A percentile compares a stretch with the other conserved stretches of the same genome.
Conservation (phyloP, 2,113 vertebrate species). For the Oxyura jamaicensis region DNA sequence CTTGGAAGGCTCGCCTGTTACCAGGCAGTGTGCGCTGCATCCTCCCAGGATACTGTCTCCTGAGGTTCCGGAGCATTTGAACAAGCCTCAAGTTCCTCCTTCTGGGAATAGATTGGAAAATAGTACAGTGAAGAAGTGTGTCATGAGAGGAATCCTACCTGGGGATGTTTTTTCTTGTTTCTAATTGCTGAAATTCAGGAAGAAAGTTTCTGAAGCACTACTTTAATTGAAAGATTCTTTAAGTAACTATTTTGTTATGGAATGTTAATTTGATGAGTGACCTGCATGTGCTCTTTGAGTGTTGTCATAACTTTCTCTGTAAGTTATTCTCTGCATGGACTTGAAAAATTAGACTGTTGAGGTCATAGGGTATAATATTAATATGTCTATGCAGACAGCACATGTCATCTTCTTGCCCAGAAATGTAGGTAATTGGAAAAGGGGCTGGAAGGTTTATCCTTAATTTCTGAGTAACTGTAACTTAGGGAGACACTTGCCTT, state of each 20-base stretch:
- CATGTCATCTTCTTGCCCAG: neutral
- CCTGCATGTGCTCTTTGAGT: neutral
- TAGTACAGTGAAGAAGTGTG: neutral
- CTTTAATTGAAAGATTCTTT: neutral
- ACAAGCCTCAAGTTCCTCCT: neutral
- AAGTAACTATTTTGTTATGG: neutral
- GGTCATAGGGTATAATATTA: neutral
- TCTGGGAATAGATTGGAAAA: neutral
- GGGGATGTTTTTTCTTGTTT: neutral
- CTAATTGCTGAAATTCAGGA: neutral
- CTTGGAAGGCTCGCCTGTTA: neutral
- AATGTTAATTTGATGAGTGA: neutral
- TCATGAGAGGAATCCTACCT: neutral
- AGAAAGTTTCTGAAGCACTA: neutral
- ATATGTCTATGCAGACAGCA: neutral
- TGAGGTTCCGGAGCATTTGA: neutral
- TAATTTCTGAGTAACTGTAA: neutral
- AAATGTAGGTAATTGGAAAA: neutral
- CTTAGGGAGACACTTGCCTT: neutral
- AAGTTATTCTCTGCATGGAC: constrained; percentile 76
- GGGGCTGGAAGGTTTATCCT: neutral
- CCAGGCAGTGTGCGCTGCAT: neutral
- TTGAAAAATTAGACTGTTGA: constrained; percentile 75
- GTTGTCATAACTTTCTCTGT: constrained; percentile 69
- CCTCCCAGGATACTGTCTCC: neutral